Evolutionary conservation across 2,888 invertebrate species (phyloP).

Genomic region (Teleiodes luculella): DNA sequence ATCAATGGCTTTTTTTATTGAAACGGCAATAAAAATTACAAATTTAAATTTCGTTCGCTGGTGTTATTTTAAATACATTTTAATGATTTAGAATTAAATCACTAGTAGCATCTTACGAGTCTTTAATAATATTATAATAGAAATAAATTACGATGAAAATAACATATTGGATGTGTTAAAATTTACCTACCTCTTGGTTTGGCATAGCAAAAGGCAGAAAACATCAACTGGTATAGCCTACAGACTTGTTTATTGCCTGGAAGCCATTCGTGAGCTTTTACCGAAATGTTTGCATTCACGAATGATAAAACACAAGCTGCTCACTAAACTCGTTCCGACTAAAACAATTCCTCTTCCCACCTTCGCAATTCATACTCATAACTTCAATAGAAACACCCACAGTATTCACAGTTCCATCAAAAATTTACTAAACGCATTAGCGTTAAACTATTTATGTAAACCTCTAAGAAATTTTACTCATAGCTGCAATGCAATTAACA

Average conservation of each 20-base stretch:
- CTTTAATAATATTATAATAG: no score
- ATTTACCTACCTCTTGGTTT: no score
- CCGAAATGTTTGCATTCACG: constrained; percentile 52
- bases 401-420: neutral
- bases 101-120: no score
- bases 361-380: neutral
- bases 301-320: constrained; percentile 60
- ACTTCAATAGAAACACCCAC: neutral
- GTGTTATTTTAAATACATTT: no score
- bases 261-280: constrained; percentile 45
- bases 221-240: no score
- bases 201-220: no score
- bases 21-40: constrained; percentile 24
- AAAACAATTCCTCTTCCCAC: constrained; percentile 35
- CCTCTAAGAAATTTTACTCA: neutral
- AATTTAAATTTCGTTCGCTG: no score
- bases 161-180: no score
- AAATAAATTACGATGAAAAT: no score
- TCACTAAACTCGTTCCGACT: constrained; percentile 43
- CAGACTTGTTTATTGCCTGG: constrained; percentile 42
- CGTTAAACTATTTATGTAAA: neutral
- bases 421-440: neutral
- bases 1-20: neutral
- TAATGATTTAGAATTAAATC: no score
- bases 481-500: neutral